A percentile compares a stretch with the other conserved stretches of the same genome.
Evolutionary conservation across 2,888 invertebrate species (phyloP).

Genomic region (Baccha elongata): DNA sequence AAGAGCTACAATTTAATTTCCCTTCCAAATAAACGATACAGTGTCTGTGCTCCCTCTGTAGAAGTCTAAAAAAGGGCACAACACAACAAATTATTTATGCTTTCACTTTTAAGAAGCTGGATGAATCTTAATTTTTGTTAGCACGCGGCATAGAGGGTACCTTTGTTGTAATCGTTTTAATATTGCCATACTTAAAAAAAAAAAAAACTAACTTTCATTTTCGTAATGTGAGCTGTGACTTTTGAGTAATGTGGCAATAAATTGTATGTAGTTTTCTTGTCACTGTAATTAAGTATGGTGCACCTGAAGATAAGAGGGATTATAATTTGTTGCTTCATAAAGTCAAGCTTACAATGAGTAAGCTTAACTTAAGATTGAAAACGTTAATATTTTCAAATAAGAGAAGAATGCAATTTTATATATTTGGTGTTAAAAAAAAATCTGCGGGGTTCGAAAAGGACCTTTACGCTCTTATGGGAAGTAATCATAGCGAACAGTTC

Average conservation of each 20-base stretch:
- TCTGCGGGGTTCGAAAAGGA: too few relatives aligned
- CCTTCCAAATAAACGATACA: constrained; percentile 32
- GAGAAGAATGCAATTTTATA: too few relatives aligned
- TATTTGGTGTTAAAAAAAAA: too few relatives aligned
- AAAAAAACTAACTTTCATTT: constrained; percentile 29
- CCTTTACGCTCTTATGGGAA: too few relatives aligned
- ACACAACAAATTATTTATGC: constrained; percentile 33
- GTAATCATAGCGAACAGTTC: too few relatives aligned
- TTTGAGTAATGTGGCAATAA: constrained; percentile 26
- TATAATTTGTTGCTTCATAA: neutral
- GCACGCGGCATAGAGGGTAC: neutral
- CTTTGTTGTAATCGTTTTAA: neutral
- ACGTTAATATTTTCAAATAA: too few relatives aligned
- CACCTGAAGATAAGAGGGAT: constrained; percentile 1
- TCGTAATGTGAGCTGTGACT: constrained; percentile 9
- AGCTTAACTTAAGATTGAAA: too few relatives aligned
- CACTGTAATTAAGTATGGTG: constrained; percentile 13
- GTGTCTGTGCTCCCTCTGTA: neutral
- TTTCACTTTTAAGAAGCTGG: constrained; percentile 54
- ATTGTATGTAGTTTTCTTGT: neutral
- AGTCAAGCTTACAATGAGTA: too few relatives aligned
- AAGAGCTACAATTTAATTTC: constrained; percentile 24
- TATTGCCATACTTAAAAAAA: constrained; percentile 6
- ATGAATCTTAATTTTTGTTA: neutral
- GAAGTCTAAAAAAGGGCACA: constrained; percentile 27